Base-by-base conservation (phyloP, 2,888 invertebrate genomes). In the Odontomyia ornata region DNA sequence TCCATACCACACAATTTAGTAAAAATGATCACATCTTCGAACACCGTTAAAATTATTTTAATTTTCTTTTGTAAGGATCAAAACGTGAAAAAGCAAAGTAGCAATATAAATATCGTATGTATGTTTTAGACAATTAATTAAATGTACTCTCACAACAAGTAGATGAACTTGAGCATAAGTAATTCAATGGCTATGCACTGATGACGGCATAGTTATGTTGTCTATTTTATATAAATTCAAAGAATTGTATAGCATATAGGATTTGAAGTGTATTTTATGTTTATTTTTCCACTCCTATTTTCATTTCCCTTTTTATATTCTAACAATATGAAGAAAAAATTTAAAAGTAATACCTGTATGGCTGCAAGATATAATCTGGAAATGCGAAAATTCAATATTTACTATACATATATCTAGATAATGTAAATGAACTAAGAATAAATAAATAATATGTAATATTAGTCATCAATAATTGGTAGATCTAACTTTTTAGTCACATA, bases 51-150 rank as follows among this genome's bases (percentile, higher is more conserved):
- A 36, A 36, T 5, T 36, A 36, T 3, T 36, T 36, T n/a, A n/a
- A n/a, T 36, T 36, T 36, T 36, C 36, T 36, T 36, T 9, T 36
- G 36, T 36, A 36, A 36, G 36, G 36, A 36, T 36, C 36, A 36
- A 36, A 36, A 5, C 36, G 36, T 5, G 36, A 36, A 52, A 23
- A 30, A 64, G 15, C 25, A 64, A n/a, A 64, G 30, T 1, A 69
- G 46, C 27, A 69, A 47, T 65, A 65, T n/a, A n/a, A n/a, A n/a
- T 69, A 47, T 47, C 47, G 69, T 69, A 69, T 69, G 69, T 47
- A 69, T 69, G 46, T 47, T 69, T 36, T 69, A 69, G 69, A 69
- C 15, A 69, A 47, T 69, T 69, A 23, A 25, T 21, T 47, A 47
- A 4, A 46, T 65, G 36, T 65, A 69, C 30, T 69, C 7, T 46